Conservation (phyloP, 2,888 invertebrate genomes). For the Tenthredo amoena region DNA sequence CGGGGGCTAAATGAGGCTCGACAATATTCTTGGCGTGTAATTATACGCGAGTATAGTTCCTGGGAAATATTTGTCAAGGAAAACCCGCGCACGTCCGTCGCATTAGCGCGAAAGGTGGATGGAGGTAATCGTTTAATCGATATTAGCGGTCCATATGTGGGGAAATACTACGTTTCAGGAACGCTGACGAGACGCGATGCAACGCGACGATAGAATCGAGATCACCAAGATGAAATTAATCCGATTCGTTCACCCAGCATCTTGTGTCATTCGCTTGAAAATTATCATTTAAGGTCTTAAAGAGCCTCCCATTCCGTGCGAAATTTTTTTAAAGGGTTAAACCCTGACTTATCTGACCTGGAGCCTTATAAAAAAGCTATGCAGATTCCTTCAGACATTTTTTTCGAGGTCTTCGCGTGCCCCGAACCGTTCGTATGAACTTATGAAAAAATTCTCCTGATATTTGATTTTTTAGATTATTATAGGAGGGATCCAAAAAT, state of each 20-base stretch:
- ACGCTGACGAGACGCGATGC: background rate
- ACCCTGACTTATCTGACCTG: background rate
- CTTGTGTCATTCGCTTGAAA: background rate
- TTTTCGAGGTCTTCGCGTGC: background rate
- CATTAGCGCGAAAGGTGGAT: background rate
- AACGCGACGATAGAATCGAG: background rate
- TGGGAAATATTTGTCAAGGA: slow-evolving; percentile 17
- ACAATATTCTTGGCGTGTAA: background rate
- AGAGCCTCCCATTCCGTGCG: background rate
- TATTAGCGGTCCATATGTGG: slow-evolving; percentile 20
- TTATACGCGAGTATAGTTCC: slow-evolving; percentile 14
- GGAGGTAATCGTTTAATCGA: slow-evolving; percentile 36
- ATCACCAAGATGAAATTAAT: background rate
- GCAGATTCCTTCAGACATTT: background rate
- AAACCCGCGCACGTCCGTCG: slow-evolving; percentile 17
- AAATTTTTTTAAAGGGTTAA: background rate
- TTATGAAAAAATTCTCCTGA: slow-evolving; percentile 3
- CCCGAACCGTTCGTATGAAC: background rate
- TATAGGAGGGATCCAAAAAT: background rate
- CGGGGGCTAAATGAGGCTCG: background rate
- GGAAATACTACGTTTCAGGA: slow-evolving; percentile 7
- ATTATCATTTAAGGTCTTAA: too few species aligned
- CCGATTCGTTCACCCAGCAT: background rate
- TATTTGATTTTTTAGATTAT: background rate
- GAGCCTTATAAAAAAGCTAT: background rate